A percentile compares a stretch with the other conserved stretches of the same genome.
These are phyloP conservation scores for Haliclystus octoradiatus DNA, from an alignment of 30 jellyfish, hydroid and myxozoan genomes.

Conservation along the genomic window DNA sequence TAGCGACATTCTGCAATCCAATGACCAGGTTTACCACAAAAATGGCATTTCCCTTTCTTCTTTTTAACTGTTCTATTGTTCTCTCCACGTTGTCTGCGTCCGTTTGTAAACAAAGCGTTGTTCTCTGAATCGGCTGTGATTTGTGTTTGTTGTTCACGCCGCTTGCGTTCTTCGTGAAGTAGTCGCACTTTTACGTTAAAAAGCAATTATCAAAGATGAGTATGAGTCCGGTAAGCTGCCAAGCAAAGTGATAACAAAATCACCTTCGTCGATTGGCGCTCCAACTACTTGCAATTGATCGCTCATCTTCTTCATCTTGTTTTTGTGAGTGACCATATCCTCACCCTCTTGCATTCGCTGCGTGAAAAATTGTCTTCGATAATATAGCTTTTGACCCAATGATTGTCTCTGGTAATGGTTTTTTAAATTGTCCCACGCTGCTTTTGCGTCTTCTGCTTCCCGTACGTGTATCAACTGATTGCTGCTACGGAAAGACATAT, in stretches of 20 bases:
- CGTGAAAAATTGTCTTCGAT: conserved; percentile 35
- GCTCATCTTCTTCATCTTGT: conserved; percentile 17
- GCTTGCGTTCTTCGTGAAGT: no score
- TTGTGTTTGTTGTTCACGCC: no score
- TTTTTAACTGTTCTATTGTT: no score
- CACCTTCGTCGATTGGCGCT: conserved; percentile 26
- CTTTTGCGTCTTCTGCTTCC: conserved; percentile 33
- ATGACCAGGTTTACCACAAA: conserved; percentile 28
- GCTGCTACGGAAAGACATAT: conserved; percentile 21
- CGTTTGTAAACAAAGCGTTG: no score
- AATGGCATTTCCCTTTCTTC: conserved; percentile 9
- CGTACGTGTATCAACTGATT: conserved; percentile 46
- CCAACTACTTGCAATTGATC: conserved; percentile 45
- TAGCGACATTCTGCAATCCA: conserved; percentile 21
- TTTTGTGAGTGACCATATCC: conserved; percentile 20
- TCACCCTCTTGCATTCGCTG: conserved; percentile 39
- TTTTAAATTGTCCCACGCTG: conserved; percentile 51
- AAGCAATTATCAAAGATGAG: conserved; percentile 19
- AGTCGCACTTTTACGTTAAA: no score
- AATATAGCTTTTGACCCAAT: conserved; percentile 23
- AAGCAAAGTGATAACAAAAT: conserved; percentile 3
- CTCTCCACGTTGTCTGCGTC: no score
- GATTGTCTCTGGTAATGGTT: conserved; percentile 35
- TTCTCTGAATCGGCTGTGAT: no score
- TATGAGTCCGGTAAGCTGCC: conserved; percentile 42